Conservation (phyloP, 1,140 invertebrate species). For the Ceratina japonica region DNA sequence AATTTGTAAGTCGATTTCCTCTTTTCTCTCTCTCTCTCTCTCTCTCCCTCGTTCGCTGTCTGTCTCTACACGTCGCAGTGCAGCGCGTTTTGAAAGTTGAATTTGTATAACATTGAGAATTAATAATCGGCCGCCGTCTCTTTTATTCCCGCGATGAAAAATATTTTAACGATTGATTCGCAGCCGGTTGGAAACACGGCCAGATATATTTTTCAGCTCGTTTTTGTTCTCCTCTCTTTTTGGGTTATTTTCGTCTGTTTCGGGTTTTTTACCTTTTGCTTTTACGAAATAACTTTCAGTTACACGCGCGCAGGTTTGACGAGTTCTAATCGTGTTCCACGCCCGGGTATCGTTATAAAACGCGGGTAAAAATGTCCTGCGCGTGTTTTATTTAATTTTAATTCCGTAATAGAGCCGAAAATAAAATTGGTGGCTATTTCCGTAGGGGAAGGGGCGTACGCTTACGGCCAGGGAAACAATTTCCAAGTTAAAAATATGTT, state of each 20-base stretch:
- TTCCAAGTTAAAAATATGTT: slow-evolving; percentile 16
- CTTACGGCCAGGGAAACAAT: background rate
- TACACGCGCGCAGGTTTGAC: background rate
- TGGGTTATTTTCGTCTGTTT: background rate
- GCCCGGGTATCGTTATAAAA: background rate
- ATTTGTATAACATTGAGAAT: slow-evolving; percentile 31
- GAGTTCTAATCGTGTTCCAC: background rate
- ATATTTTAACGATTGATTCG: background rate
- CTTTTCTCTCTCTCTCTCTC: slow-evolving; percentile 29
- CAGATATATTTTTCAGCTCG: background rate
- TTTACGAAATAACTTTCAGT: background rate
- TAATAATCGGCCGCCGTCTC: slow-evolving; percentile 14
- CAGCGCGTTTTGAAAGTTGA: slow-evolving; percentile 29
- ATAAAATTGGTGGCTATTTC: background rate
- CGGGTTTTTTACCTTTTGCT: background rate
- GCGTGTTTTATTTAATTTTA: slow-evolving; percentile 24
- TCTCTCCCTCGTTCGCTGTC: slow-evolving; percentile 18
- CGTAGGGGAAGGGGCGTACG: too few relatives aligned
- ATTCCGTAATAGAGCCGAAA: background rate
- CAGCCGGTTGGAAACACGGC: background rate
- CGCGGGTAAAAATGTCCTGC: background rate
- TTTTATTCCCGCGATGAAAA: background rate
- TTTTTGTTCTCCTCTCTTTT: background rate
- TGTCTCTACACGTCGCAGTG: slow-evolving; percentile 20
- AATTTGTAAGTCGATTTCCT: slow-evolving; percentile 63